Base-by-base conservation (phyloP, 2,888 invertebrate genomes). In the Lasioglossum vierecki region DNA sequence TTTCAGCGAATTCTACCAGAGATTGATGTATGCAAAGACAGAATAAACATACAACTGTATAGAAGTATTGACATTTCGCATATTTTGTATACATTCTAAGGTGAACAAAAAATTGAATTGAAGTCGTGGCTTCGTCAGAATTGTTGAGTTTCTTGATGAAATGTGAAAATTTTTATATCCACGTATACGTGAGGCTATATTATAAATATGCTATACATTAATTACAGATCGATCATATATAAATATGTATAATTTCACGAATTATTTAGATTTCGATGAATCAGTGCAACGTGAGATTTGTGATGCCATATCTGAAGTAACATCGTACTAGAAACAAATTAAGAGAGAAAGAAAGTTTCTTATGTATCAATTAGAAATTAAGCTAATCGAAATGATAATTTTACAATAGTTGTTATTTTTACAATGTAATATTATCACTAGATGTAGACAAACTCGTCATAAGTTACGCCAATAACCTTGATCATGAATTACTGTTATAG, bases 1-100 rank as follows among this genome's bases (percentile, higher is more conserved):
- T 92, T 92, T 88, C 85, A 88, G 84, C 85, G 87, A 88, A 86
- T 87, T 81, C 91, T 89, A 89, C 83, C 79, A 85, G 78, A 81
- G 82, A 82, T 89, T 88, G 87, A 88, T 91, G 86, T 89, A 83
- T 85, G 87, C 74, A 86, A 87, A 85, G 83, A 80, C 83, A 88
- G 68, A 88, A 89, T 88, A 87, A 88, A 87, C 79, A 76, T 83
- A 83, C 79, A 79, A 63, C 78, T 86, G 76, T 85, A 82, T 73
- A 76, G 73, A 78, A 81, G 30, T 80, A 82, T 85, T 72, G 75
- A 84, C 72, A 84, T 81, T 76, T 84, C 66, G 57, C 81, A 86
- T 73, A 77, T 79, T 87, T 79, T 70, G 74, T 80, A 75, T 80
- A 66, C 85, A 86, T 83, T 84, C 73, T 79, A 78, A 76, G 77